phyloP scores from a whole-genome alignment of 2,888 invertebrate genomes.

The Anorthoa munda region DNA sequence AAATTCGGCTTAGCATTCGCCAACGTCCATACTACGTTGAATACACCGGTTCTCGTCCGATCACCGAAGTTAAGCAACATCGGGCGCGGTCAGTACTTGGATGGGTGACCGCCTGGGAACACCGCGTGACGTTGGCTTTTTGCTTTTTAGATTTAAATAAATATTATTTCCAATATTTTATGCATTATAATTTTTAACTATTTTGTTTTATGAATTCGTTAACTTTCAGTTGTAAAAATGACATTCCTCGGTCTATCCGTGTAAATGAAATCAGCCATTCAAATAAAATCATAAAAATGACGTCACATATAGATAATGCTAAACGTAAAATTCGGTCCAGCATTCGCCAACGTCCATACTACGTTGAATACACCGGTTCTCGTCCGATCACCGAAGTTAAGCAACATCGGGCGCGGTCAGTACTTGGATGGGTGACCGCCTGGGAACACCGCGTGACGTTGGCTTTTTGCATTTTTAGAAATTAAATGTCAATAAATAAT shows the following conservation, averaged over 20 bases:
- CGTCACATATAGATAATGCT: too few relatives aligned
- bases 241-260: too few relatives aligned
- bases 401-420: constrained; percentile 88
- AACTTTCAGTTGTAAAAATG: too few relatives aligned
- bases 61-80: constrained; percentile 89
- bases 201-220: too few relatives aligned
- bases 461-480: constrained; percentile 72
- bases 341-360: constrained; percentile 34
- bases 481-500: too few relatives aligned
- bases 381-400: constrained; percentile 88
- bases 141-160: too few relatives aligned
- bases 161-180: too few relatives aligned
- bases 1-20: constrained; percentile 28
- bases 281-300: too few relatives aligned
- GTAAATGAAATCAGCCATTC: too few relatives aligned
- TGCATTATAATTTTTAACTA: too few relatives aligned
- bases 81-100: constrained; percentile 89
- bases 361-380: constrained; percentile 88
- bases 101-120: constrained; percentile 89
- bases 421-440: constrained; percentile 89
- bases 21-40: constrained; percentile 87
- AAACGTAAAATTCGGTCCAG: fast-evolving
- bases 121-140: constrained; percentile 84
- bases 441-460: constrained; percentile 86
- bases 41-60: constrained; percentile 89